phyloP scores from a whole-genome alignment of 2,797 vertebrate genomes.

The Sebastes trivittatus region DNA sequence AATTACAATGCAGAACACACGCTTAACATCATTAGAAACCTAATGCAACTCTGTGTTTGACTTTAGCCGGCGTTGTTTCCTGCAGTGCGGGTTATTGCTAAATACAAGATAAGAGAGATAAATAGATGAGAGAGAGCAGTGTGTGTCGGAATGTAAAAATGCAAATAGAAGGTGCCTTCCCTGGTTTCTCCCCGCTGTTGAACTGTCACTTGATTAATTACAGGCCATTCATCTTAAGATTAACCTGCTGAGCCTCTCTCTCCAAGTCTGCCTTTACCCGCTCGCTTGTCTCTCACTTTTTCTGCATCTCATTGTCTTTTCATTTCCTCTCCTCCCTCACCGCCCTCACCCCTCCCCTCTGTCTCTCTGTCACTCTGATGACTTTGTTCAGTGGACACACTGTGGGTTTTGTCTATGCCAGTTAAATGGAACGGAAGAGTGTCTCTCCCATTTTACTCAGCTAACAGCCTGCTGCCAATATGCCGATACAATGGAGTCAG shows the following conservation, averaged over 20 bases:
- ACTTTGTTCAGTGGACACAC: slow-evolving; percentile 25
- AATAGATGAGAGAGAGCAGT: slow-evolving; percentile 21
- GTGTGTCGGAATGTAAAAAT: slow-evolving; percentile 37
- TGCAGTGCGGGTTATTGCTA: slow-evolving; percentile 13
- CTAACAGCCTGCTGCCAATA: slow-evolving; percentile 25
- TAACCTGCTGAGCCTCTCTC: slow-evolving; percentile 52
- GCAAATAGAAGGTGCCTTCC: slow-evolving; percentile 32
- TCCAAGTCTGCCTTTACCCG: slow-evolving; percentile 2
- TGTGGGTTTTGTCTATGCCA: slow-evolving; percentile 1
- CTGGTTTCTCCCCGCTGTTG: slow-evolving; percentile 28
- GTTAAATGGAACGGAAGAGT: slow-evolving; percentile 32
- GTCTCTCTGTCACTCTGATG: slow-evolving; percentile 18
- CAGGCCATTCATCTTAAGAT: slow-evolving; percentile 60
- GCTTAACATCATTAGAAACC: not conserved
- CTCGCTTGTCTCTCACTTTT: slow-evolving; percentile 22
- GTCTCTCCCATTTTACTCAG: slow-evolving; percentile 13
- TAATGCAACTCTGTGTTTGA: not conserved
- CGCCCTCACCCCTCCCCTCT: not conserved
- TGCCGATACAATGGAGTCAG: not conserved
- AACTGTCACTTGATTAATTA: slow-evolving; percentile 69
- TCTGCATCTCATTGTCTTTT: slow-evolving; percentile 38
- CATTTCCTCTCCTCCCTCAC: slow-evolving; percentile 10
- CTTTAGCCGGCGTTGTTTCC: slow-evolving; percentile 1
- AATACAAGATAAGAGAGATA: slow-evolving; percentile 37
- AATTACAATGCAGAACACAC: slow-evolving; percentile 2